Percentiles rank a stretch among this genome's conserved stretches.
These are phyloP conservation scores for Leptopilina syphax DNA, from an alignment of 2,888 invertebrate genomes.

Conservation along the genomic window DNA sequence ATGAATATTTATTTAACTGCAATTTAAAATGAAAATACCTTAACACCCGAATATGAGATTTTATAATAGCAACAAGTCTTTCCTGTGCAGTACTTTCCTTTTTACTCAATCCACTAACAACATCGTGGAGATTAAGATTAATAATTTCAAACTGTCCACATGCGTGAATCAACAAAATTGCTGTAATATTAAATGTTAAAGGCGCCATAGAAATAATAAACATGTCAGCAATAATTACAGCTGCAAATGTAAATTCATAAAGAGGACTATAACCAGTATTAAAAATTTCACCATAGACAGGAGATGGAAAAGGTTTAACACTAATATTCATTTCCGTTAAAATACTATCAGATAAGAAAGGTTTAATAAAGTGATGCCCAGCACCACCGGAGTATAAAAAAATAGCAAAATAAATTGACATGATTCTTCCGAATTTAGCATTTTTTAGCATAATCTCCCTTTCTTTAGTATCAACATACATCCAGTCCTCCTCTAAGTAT, in stretches of 20 bases:
- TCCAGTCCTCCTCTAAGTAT: constrained; percentile 63
- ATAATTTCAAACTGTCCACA: constrained; percentile 46
- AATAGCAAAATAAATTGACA: constrained; percentile 53
- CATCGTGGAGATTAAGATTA: constrained; percentile 42
- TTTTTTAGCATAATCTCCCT: constrained; percentile 59
- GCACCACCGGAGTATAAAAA: constrained; percentile 56
- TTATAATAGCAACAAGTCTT: constrained; percentile 41
- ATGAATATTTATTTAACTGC: too few relatives aligned
- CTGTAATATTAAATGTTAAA: constrained; percentile 46
- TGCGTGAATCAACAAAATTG: constrained; percentile 44
- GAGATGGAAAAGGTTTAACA: constrained; percentile 39
- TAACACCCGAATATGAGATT: constrained; percentile 39
- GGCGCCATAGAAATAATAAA: constrained; percentile 46
- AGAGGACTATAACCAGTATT: constrained; percentile 37
- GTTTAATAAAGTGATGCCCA: not conserved
- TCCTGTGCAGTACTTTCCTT: constrained; percentile 28
- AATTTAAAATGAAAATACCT: constrained; percentile 36
- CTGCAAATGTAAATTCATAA: constrained; percentile 44
- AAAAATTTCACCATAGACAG: constrained; percentile 18
- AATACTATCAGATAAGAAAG: not conserved
- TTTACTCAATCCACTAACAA: constrained; percentile 32
- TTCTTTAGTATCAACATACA: constrained; percentile 12
- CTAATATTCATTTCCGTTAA: constrained; percentile 30
- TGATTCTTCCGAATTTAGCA: constrained; percentile 58
- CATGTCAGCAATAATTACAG: constrained; percentile 41